A percentile compares a stretch with the other conserved stretches of the same genome.
Conservation (phyloP, 1,140 invertebrate genomes). For the Heliconius himera region DNA sequence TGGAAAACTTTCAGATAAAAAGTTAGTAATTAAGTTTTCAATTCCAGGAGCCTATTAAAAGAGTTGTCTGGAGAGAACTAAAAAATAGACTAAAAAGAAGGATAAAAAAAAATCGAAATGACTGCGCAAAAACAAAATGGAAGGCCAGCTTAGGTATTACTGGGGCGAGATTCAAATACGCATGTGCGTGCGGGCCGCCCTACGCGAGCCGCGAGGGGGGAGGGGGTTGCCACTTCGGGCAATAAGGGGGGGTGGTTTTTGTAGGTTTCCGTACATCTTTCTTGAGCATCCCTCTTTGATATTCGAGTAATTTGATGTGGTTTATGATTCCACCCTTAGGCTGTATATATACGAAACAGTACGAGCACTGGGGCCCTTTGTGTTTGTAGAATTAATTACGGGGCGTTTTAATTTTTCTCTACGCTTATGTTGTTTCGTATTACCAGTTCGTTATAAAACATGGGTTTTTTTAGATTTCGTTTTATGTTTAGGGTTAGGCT, state of each 20-base stretch:
- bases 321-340: slow-evolving; percentile 49
- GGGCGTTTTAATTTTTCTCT: slow-evolving; percentile 63
- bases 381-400: slow-evolving; percentile 70
- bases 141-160: slow-evolving; percentile 70
- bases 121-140: slow-evolving; percentile 77
- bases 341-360: slow-evolving; percentile 17
- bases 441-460: slow-evolving; percentile 68
- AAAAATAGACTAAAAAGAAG: slow-evolving; percentile 42
- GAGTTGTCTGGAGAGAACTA: slow-evolving; percentile 57
- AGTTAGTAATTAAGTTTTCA: slow-evolving; percentile 52
- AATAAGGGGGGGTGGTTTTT: slow-evolving; percentile 49
- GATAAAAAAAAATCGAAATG: slow-evolving; percentile 56
- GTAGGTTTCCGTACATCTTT: slow-evolving; percentile 60
- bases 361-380: slow-evolving; percentile 41
- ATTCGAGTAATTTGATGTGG: slow-evolving; percentile 61
- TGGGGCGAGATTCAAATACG: slow-evolving; percentile 62
- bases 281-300: slow-evolving; percentile 69
- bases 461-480: slow-evolving; percentile 51
- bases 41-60: slow-evolving; percentile 50
- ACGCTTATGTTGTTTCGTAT: slow-evolving; percentile 52
- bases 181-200: slow-evolving; percentile 67
- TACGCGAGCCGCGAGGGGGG: slow-evolving; percentile 38
- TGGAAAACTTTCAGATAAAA: slow-evolving; percentile 29
- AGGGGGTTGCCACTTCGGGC: slow-evolving; percentile 47
- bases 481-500: slow-evolving; percentile 59